These are phyloP conservation scores for Bungarus multicinctus DNA, from an alignment of 2,113 vertebrate species.

Conservation along the genomic window DNA sequence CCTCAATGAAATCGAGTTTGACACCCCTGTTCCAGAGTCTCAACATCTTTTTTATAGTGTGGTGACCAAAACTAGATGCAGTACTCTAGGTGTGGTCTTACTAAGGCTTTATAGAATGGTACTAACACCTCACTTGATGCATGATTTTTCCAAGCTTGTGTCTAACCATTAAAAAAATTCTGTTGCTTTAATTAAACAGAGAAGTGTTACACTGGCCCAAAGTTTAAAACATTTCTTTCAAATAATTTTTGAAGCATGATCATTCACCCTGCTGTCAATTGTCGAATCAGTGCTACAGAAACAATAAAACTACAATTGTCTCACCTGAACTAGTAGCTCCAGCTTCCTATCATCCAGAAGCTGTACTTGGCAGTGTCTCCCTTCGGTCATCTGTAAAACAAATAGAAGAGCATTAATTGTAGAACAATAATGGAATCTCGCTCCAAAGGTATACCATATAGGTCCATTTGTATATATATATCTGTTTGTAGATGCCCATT, in stretches of 20 bases:
- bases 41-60: too few relatives aligned
- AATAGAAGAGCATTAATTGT: conserved; percentile 29
- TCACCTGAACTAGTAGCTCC: conserved; percentile 97
- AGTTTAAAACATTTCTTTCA: neutral
- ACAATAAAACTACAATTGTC: neutral
- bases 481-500: neutral
- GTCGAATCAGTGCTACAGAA: neutral
- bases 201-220: neutral
- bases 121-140: neutral
- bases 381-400: conserved; percentile 90
- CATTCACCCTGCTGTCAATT: neutral
- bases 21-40: too few relatives aligned
- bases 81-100: too few relatives aligned
- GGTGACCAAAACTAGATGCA: too few relatives aligned
- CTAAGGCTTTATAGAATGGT: too few relatives aligned
- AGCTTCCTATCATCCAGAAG: conserved; percentile 92
- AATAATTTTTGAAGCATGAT: neutral
- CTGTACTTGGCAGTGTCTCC: conserved; percentile 88
- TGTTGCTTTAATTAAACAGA: neutral
- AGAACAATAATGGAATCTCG: fast-evolving
- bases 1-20: too few relatives aligned
- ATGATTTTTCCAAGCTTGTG: neutral
- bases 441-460: neutral
- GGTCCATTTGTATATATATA: neutral
- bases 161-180: neutral